A percentile compares a stretch with the other conserved stretches of the same genome.
Conservation (phyloP, 2,113 vertebrate species). For the Phalacrocorax carbo region DNA sequence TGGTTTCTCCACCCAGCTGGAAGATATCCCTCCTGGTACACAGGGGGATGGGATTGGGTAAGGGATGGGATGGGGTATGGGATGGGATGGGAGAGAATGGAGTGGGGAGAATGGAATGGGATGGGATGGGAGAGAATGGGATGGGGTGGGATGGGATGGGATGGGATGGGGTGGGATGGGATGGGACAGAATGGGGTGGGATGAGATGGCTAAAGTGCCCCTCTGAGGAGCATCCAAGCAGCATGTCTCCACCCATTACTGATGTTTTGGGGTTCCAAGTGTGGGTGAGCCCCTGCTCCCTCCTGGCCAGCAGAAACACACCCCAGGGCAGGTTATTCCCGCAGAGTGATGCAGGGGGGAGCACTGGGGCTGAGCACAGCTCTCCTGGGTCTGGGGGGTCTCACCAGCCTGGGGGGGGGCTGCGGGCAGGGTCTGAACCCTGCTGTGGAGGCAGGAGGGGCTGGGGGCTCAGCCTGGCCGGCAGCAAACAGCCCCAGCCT, state of each 20-base stretch:
- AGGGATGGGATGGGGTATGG: neutral
- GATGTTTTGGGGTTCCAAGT: neutral
- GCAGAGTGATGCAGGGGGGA: neutral
- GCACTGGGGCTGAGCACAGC: neutral
- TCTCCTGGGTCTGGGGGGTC: neutral
- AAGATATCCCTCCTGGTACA: too few species aligned
- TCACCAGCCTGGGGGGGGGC: neutral
- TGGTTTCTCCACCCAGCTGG: fast-evolving
- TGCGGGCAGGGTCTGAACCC: fast-evolving
- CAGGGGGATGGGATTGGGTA: neutral
- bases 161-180: too few species aligned
- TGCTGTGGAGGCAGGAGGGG: neutral
- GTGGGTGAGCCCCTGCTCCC: neutral
- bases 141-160: neutral
- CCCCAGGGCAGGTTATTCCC: neutral
- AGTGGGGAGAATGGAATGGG: too few species aligned
- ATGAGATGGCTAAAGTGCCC: neutral
- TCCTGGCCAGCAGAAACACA: neutral
- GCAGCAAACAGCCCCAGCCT: neutral
- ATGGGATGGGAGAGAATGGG: neutral
- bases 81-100: neutral
- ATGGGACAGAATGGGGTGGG: neutral
- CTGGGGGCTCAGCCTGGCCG: neutral
- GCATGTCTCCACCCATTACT: fast-evolving
- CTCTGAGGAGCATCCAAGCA: neutral